Base-by-base conservation (phyloP, 64 coral and sea anemone genomes). In the Montipora capricornis region DNA sequence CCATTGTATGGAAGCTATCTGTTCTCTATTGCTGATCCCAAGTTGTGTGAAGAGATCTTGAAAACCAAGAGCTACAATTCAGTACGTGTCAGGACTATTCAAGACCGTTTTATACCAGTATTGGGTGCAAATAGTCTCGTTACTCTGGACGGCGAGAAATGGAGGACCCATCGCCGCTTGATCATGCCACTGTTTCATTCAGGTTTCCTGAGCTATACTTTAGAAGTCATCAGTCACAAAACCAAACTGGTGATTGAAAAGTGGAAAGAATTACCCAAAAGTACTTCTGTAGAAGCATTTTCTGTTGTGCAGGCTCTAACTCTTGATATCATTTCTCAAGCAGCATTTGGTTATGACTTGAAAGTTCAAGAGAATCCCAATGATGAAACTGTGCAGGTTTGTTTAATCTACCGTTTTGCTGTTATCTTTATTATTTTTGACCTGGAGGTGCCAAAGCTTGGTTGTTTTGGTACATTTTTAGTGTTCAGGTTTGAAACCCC, bases 311-410 rank as follows among this genome's bases (percentile, higher is more conserved):
- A 75, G 29, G 77, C 16, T 20, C 87, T 89, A 53, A 47, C 87
- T 50, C 52, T 89, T 73, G 87, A 89, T 6, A 78, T 93, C 12
- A 87, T 93, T 53, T 76, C 82, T 5, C 14, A 79, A 71, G 91
- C 87, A 45, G 92, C 84, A 6, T 94, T 94, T 52, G 92, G 92
- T 20, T 90, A 90, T 80, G 76, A 90, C 66, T 89, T 94, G 73
- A 71, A 90, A 47, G 92, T 94, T 22, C 92, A 90, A 78, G 88
- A 90, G 24, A 94, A 94, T 53, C 92, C 92, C n/a, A 68, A 82
- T 8, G 79, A 78, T 55, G 16, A 61, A 66, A 70, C 49, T 26
- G 76, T 79, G 1, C 87, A 83, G 92, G 92, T 94, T 46, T 59
- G 87, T 45, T 1, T 6, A 37, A 37, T 37, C 29, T 37, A 37